These are phyloP conservation scores for Hydrocynus forskahlii DNA, from an alignment of 2,797 vertebrate genomes.

Conservation along the genomic window DNA sequence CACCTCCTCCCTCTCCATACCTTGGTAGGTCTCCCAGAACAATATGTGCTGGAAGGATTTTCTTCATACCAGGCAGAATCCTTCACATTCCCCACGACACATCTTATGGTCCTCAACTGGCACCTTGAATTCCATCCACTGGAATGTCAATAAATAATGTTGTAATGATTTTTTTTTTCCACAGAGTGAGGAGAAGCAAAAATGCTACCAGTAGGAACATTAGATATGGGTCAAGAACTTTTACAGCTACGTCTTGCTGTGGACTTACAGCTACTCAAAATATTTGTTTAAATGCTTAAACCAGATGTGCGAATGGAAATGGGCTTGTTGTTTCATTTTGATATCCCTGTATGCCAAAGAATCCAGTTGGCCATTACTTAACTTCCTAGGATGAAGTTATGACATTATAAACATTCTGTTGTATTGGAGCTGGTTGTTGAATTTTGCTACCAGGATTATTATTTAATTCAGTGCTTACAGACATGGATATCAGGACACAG, in stretches of 20 bases:
- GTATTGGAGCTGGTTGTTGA: neutral
- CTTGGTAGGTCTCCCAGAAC: slow-evolving; percentile 62
- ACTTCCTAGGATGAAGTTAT: neutral
- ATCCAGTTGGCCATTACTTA: neutral
- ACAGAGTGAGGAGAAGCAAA: neutral
- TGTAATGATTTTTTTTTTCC: slow-evolving; percentile 15
- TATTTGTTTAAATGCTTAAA: slow-evolving; percentile 16
- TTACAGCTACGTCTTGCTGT: neutral
- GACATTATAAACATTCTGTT: neutral
- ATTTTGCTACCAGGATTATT: no score
- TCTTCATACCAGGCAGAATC: slow-evolving; percentile 61
- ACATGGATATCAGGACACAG: no score
- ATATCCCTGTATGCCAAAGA: neutral
- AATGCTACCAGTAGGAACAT: slow-evolving; percentile 10
- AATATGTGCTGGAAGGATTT: slow-evolving; percentile 66
- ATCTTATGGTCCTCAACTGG: slow-evolving; percentile 33
- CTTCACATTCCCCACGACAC: slow-evolving; percentile 67
- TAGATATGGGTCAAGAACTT: slow-evolving; percentile 2
- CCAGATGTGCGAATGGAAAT: neutral
- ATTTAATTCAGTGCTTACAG: no score
- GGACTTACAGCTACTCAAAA: slow-evolving; percentile 10
- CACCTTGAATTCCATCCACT: slow-evolving; percentile 48
- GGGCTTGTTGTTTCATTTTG: neutral
- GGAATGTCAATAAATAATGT: slow-evolving; percentile 43
- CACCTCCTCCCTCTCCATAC: slow-evolving; percentile 52